Evolutionary conservation across 2,888 invertebrate genomes (phyloP), one percentile per base, ranked within the genome.

Genomic region (Caenorhabditis sulstoni): DNA sequence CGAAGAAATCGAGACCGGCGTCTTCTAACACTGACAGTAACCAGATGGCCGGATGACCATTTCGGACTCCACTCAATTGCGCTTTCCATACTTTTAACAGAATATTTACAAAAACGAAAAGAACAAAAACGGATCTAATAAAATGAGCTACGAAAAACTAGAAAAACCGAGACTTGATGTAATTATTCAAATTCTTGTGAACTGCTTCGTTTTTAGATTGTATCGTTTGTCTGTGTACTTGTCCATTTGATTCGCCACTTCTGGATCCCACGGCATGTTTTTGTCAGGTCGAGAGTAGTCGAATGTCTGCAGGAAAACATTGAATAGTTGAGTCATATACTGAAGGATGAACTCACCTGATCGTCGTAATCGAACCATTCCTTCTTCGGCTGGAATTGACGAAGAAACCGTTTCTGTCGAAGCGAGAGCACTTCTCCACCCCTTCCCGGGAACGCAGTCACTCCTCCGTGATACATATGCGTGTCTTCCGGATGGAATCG

Each of bases 331-430:
- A 29, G 7, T 29, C 29, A 29, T 29, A 29, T n/a, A n/a, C n/a
- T n/a, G n/a, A 29, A 29, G 29, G 29, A 29, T 3, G 29, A 3
- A 29, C 49, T 41, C 39, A 82, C 84, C 74, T 85, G 85, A 58
- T 90, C 89, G 22, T 90, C 89, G 62, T 85, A 89, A 64, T 89
- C 89, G 70, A 82, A 89, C 89, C 89, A 89, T 41, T 90, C 87
- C 53, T 87, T 81, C 65, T 89, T 89, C n/a, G 89, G 89, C 41
- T 86, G 77, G 80, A 85, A 89, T 57, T 89, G 86, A 45, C 89
- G 79, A 14, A 85, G 79, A 0, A 89, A 58, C 16, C 89, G 81
- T 61, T 89, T 85, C 64, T 88, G 88, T 11, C 89, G 81, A 39
- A 89, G 65, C 4, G 86, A 82, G 8, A 87, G 45, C 18, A 90